Percentiles rank a stretch among this genome's conserved stretches.
These are phyloP conservation scores for Platycnemis pennipes DNA, from an alignment of 2,888 invertebrate species.

Conservation along the genomic window DNA sequence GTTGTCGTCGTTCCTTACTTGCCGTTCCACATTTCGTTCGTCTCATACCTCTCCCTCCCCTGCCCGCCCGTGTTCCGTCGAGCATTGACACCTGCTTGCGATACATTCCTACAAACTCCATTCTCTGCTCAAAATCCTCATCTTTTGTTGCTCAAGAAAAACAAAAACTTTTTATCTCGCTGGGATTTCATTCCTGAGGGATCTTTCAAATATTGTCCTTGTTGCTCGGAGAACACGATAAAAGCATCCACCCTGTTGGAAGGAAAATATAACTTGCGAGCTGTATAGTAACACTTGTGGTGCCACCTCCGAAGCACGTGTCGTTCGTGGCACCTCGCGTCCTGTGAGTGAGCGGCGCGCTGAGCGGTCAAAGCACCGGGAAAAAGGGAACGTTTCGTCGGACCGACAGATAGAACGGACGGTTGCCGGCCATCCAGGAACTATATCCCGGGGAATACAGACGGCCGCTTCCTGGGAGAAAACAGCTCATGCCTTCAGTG, in stretches of 20 bases:
- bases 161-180: not conserved
- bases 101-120: not conserved
- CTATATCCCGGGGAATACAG: not conserved
- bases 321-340: not conserved
- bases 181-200: no score
- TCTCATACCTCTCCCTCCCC: not conserved
- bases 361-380: constrained; percentile 42
- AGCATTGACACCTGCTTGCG: not conserved
- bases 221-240: not conserved
- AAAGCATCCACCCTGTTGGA: not conserved
- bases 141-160: not conserved
- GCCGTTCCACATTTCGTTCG: not conserved
- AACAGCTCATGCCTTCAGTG: not conserved
- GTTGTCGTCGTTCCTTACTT: not conserved
- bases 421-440: not conserved
- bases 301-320: not conserved
- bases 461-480: constrained; percentile 38
- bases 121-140: not conserved
- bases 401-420: constrained; percentile 47
- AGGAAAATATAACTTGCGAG: not conserved
- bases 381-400: constrained; percentile 35
- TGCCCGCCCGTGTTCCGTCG: not conserved
- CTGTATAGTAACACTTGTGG: not conserved
- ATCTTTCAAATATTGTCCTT: not conserved
- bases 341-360: not conserved